These are phyloP conservation scores for Tethya wilhelma DNA, from an alignment of 37 sponge, comb jelly and placozoan genomes.

Conservation along the genomic window DNA sequence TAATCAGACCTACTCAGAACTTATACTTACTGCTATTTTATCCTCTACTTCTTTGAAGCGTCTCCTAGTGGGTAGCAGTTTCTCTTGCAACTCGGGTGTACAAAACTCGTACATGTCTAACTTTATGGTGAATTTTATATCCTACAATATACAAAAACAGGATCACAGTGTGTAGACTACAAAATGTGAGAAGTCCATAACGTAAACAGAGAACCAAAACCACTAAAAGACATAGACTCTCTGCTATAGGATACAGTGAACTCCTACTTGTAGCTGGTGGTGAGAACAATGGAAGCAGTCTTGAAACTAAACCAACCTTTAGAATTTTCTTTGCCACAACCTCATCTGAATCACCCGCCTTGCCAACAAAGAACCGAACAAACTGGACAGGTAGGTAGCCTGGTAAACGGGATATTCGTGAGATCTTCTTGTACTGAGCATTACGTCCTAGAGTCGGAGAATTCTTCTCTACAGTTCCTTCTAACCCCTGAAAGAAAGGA, in stretches of 20 bases:
- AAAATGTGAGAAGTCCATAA: background rate
- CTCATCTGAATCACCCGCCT: conserved; percentile 67
- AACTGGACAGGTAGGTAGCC: conserved; percentile 93
- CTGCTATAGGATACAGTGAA: background rate
- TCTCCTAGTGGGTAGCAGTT: conserved; percentile 66
- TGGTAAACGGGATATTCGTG: conserved; percentile 83
- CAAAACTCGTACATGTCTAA: conserved; percentile 94
- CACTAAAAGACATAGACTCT: background rate
- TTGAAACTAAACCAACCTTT: conserved; percentile 37
- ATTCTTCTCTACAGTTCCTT: conserved; percentile 82
- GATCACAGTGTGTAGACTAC: background rate
- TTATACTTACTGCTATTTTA: conserved; percentile 54
- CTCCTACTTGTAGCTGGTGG: background rate
- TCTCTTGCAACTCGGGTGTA: conserved; percentile 86
- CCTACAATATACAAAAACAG: conserved; percentile 44
- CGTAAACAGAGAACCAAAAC: background rate
- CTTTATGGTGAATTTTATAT: conserved; percentile 84
- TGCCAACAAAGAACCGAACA: conserved; percentile 91
- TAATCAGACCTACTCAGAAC: too few species aligned
- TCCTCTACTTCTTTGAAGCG: conserved; percentile 89
- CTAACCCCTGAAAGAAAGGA: conserved; percentile 66
- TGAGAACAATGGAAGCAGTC: too few species aligned
- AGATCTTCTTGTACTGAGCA: conserved; percentile 89
- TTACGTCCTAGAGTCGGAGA: conserved; percentile 81
- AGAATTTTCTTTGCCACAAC: conserved; percentile 79